Conservation (phyloP, 2,113 vertebrate genomes). For the Polypterus bichir region DNA sequence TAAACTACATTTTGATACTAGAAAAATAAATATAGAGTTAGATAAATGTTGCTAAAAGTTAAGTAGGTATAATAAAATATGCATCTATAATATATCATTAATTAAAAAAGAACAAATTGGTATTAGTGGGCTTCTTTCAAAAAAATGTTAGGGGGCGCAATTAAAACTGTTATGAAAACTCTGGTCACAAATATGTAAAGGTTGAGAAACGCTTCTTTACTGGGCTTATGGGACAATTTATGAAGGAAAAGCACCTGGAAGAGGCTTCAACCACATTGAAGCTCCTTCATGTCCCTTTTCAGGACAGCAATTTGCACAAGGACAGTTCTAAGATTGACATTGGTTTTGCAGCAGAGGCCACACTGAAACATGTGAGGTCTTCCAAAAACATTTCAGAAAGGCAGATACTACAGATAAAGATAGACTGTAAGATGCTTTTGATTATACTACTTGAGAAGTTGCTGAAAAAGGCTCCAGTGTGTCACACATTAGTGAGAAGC, state of each 20-base stretch:
- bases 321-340: constrained; percentile 2
- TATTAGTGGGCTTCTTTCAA: no score
- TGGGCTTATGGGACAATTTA: constrained; percentile 12
- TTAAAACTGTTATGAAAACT: no score
- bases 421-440: constrained; percentile 17
- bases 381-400: constrained; percentile 8
- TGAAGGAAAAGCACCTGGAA: constrained; percentile 13
- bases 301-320: constrained; percentile 11
- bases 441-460: constrained; percentile 17
- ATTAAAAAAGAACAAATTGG: no score
- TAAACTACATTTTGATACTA: no score
- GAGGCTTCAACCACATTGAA: constrained; percentile 19
- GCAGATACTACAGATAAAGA: constrained; percentile 16
- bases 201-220: no score
- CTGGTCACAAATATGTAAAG: no score
- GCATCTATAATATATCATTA: no score
- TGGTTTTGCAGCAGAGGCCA: constrained; percentile 15
- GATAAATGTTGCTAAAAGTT: no score
- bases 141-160: no score
- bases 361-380: constrained; percentile 8
- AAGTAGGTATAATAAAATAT: no score
- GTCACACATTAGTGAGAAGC: constrained; percentile 18
- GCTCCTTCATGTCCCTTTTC: constrained; percentile 18
- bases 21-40: no score
- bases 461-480: constrained; percentile 20